A percentile compares a stretch with the other conserved stretches of the same genome.
Conservation (phyloP, 1,140 invertebrate genomes). For the Halyomorpha halys region DNA sequence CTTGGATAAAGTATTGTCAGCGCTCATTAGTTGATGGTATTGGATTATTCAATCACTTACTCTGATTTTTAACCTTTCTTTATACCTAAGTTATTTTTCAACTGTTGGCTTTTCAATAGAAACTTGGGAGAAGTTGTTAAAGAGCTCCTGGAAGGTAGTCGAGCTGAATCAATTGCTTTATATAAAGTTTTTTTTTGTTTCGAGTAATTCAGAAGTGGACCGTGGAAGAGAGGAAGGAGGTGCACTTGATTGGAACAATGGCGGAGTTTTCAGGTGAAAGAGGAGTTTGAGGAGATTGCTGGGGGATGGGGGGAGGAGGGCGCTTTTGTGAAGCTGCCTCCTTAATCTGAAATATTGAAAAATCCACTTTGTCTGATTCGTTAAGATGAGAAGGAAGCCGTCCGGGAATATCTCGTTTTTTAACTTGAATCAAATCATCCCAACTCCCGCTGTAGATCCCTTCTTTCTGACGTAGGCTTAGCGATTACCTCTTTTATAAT, state of each 20-base stretch:
- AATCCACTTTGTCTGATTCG: conserved; percentile 17
- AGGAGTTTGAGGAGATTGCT: background rate
- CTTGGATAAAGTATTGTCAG: too few relatives aligned
- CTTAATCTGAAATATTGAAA: conserved; percentile 19
- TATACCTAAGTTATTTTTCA: too few relatives aligned
- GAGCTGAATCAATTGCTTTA: too few relatives aligned
- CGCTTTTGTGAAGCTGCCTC: conserved; percentile 5
- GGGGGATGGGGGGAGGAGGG: background rate
- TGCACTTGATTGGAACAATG: conserved; percentile 12
- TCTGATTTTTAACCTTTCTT: too few relatives aligned
- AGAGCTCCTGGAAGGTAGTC: too few relatives aligned
- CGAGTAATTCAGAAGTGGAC: background rate
- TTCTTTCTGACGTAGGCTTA: too few relatives aligned
- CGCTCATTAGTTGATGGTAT: too few relatives aligned
- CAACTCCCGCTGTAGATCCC: too few relatives aligned
- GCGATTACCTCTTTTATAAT: too few relatives aligned
- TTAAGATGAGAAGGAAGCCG: conserved; percentile 3
- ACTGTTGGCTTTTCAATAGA: too few relatives aligned
- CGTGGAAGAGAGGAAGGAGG: background rate
- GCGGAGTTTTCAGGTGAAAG: conserved; percentile 7
- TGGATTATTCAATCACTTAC: too few relatives aligned
- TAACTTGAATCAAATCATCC: conserved; percentile 2
- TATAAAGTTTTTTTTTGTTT: conserved; percentile 9
- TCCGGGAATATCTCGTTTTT: conserved; percentile 8
- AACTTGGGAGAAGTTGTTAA: too few relatives aligned